Evolutionary conservation across 2,797 vertebrate species (phyloP).

Genomic region (Sebastes vulpes): DNA sequence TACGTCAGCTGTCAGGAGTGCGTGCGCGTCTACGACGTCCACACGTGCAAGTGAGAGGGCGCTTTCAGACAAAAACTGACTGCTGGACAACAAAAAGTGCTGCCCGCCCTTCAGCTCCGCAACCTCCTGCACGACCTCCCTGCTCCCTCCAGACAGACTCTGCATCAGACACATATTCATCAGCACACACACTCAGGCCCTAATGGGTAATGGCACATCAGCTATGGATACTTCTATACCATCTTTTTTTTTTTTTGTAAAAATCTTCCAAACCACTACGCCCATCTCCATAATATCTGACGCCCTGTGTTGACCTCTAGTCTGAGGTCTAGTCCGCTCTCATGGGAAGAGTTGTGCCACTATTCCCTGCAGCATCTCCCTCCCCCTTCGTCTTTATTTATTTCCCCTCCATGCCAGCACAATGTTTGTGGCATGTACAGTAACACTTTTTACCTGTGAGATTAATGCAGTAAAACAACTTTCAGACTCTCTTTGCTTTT

Average conservation of each 20-base stretch:
- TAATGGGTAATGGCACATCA: constrained; percentile 65
- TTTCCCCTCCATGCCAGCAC: constrained; percentile 73
- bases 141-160: constrained; percentile 7
- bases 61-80: constrained; percentile 40
- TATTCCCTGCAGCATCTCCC: not conserved
- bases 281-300: constrained; percentile 11
- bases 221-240: constrained; percentile 42
- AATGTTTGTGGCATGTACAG: constrained; percentile 63
- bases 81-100: constrained; percentile 61
- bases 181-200: constrained; percentile 36
- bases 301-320: not conserved
- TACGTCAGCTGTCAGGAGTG: constrained; percentile 99
- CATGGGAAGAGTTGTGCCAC: constrained; percentile 46
- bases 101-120: constrained; percentile 19
- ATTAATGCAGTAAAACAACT: constrained; percentile 74
- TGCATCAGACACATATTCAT: constrained; percentile 27
- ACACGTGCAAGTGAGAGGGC: constrained; percentile 93
- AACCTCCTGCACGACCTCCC: constrained; percentile 48
- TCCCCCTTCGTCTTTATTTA: constrained; percentile 78
- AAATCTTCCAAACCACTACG: constrained; percentile 42
- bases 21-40: constrained; percentile 93
- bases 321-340: not conserved
- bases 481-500: constrained; percentile 65
- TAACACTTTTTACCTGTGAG: constrained; percentile 75
- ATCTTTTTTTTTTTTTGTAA: constrained; percentile 18